phyloP scores from a whole-genome alignment of 2,113 vertebrate species.

The Trochalopteron elliotii region DNA sequence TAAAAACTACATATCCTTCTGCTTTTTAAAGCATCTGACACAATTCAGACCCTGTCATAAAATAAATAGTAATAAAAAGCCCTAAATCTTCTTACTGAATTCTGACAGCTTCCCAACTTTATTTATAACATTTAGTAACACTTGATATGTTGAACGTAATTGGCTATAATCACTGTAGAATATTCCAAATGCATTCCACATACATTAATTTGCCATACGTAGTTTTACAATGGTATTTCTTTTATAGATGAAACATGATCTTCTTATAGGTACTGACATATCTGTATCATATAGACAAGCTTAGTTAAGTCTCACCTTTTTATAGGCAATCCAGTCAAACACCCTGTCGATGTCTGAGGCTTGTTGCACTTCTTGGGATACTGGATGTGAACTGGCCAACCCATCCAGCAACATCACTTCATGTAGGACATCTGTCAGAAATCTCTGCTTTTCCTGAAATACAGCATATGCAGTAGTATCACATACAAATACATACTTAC shows the following conservation, averaged over 20 bases:
- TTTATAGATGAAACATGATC: neutral
- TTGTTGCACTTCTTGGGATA: conserved; percentile 92
- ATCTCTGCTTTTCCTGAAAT: conserved; percentile 95
- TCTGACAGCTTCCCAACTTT: neutral
- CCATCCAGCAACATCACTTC: conserved; percentile 97
- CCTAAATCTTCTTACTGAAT: neutral
- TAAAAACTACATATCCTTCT: neutral
- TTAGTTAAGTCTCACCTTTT: conserved; percentile 82
- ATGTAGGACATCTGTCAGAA: conserved; percentile 95
- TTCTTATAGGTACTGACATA: neutral
- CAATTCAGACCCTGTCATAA: neutral
- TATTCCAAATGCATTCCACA: neutral
- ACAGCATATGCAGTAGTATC: conserved; percentile 24
- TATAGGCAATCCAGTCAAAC: conserved; percentile 99
- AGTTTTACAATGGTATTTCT: neutral
- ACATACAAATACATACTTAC: neutral
- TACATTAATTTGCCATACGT: neutral
- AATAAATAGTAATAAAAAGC: neutral
- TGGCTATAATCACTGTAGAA: neutral
- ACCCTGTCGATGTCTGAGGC: conserved; percentile 93
- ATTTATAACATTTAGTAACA: neutral
- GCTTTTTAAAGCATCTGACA: neutral
- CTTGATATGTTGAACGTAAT: neutral
- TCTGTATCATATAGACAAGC: neutral
- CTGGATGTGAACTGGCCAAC: conserved; percentile 91